A percentile compares a stretch with the other conserved stretches of the same genome.
Conservation (phyloP, 2,888 invertebrate species). For the Eupithecia exiguata region DNA sequence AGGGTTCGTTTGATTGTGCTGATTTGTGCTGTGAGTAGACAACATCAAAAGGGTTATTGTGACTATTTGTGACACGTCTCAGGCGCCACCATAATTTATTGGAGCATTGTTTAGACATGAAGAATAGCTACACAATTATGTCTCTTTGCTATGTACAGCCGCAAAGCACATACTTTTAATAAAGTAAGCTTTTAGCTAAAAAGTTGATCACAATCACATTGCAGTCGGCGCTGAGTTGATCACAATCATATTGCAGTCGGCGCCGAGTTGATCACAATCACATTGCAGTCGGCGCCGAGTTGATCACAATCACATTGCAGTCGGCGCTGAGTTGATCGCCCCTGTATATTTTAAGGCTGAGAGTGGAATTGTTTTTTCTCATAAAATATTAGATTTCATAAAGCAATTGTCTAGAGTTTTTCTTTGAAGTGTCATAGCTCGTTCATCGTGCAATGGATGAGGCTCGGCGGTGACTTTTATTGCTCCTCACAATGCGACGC, state of each 20-base stretch:
- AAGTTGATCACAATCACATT: too few relatives aligned
- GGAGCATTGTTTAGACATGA: neutral
- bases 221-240: too few relatives aligned
- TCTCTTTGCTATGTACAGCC: neutral
- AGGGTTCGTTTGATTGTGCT: neutral
- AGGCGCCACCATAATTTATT: neutral
- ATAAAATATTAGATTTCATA: slow-evolving; percentile 24
- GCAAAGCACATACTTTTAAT: too few relatives aligned
- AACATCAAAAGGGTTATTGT: neutral
- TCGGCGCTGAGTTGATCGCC: neutral
- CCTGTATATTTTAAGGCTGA: neutral
- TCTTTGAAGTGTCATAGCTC: slow-evolving; percentile 27
- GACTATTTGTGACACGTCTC: neutral
- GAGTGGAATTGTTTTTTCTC: slow-evolving; percentile 1
- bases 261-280: neutral
- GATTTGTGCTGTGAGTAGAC: neutral
- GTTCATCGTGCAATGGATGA: slow-evolving; percentile 23
- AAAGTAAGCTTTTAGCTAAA: too few relatives aligned
- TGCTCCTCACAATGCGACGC: slow-evolving; percentile 31
- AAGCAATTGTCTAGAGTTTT: slow-evolving; percentile 23
- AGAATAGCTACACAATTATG: neutral
- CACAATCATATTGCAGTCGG: too few relatives aligned
- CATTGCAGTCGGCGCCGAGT: neutral
- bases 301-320: neutral
- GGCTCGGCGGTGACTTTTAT: slow-evolving; percentile 37